A percentile compares a stretch with the other conserved stretches of the same genome.
phyloP scores from a whole-genome alignment of 1,140 invertebrate genomes.

The Hypothenemus hampei region DNA sequence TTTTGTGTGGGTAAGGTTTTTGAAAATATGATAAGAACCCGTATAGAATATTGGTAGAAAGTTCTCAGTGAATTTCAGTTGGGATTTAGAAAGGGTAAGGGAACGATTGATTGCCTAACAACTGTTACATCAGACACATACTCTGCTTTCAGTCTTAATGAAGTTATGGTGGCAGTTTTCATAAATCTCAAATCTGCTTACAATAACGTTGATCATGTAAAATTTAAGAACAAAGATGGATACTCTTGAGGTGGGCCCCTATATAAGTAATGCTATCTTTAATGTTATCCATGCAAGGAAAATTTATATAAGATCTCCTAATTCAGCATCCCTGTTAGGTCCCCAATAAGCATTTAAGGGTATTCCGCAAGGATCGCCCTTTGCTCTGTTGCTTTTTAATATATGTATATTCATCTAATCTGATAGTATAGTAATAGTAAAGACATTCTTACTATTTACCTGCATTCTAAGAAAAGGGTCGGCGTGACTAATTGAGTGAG shows the following conservation, averaged over 20 bases:
- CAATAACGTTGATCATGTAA: background rate
- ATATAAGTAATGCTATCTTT: background rate
- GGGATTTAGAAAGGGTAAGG: constrained; percentile 2
- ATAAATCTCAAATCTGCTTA: background rate
- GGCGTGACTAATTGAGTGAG: no score
- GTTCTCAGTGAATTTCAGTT: background rate
- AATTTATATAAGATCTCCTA: constrained; percentile 1
- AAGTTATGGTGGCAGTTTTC: background rate
- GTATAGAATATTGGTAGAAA: background rate
- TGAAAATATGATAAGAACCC: constrained; percentile 5
- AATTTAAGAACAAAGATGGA: background rate
- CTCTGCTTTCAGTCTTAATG: background rate
- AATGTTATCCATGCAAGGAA: background rate
- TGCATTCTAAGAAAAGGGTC: no score
- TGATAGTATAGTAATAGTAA: no score
- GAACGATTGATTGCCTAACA: background rate
- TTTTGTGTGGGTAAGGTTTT: background rate
- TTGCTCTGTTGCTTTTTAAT: no score
- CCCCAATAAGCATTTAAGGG: background rate
- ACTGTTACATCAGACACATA: background rate
- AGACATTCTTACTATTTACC: no score
- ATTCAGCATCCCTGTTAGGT: background rate
- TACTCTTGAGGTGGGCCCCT: background rate
- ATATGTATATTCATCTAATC: background rate
- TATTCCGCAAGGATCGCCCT: no score